Percentiles rank a stretch among this genome's conserved stretches.
These are phyloP conservation scores for Galerucella nymphaeae DNA, from an alignment of 2,888 invertebrate species.

Conservation along the genomic window DNA sequence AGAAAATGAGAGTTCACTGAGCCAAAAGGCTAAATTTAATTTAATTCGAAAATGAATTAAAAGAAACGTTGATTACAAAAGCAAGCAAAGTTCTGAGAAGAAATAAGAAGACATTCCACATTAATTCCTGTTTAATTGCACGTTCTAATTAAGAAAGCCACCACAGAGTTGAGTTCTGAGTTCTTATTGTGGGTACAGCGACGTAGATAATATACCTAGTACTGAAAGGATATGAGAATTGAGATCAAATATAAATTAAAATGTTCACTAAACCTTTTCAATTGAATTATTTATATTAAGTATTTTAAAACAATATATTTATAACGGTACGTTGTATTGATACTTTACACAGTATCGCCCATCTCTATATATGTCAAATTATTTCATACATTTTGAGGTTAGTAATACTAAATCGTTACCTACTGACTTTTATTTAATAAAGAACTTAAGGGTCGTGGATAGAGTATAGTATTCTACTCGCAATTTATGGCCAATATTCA, in stretches of 20 bases:
- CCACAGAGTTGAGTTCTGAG: conserved; percentile 27
- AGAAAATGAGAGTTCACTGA: conserved; percentile 1
- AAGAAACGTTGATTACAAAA: conserved; percentile 30
- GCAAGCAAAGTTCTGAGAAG: conserved; percentile 23
- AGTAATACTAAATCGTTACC: too few species aligned
- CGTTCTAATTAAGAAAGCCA: conserved; percentile 36
- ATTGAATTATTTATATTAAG: too few species aligned
- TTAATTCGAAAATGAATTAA: conserved; percentile 23
- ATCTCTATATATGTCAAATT: too few species aligned
- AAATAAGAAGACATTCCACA: conserved; percentile 30
- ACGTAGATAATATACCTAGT: neutral
- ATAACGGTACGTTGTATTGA: too few species aligned
- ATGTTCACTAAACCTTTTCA: neutral
- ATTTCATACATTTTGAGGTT: too few species aligned
- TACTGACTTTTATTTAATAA: too few species aligned
- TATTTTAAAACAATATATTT: too few species aligned
- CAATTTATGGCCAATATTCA: too few species aligned
- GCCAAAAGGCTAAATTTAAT: neutral
- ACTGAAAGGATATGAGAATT: neutral
- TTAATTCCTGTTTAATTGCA: conserved; percentile 35
- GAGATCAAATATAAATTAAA: too few species aligned
- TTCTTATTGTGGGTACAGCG: neutral
- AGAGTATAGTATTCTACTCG: too few species aligned
- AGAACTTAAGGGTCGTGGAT: too few species aligned
- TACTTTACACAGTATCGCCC: too few species aligned